Evolutionary conservation across 2,797 vertebrate species (phyloP).

Genomic region (Gambusia yucatana): DNA sequence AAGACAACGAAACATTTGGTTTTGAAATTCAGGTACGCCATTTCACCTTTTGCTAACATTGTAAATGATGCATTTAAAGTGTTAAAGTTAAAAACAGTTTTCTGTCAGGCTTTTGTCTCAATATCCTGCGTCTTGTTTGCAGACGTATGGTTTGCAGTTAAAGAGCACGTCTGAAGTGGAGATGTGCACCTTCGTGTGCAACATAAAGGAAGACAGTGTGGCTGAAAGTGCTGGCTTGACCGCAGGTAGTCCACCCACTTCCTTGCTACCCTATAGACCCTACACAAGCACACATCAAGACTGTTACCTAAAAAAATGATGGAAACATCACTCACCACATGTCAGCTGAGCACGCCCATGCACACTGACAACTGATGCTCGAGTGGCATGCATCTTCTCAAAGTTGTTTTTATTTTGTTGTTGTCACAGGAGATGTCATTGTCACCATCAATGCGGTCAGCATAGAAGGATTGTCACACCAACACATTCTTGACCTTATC

Average conservation of each 20-base stretch:
- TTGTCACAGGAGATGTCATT: conserved; percentile 87
- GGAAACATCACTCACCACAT: conserved; percentile 3
- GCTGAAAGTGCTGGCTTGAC: conserved; percentile 89
- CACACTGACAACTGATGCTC: conserved; percentile 1
- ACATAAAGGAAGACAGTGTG: conserved; percentile 86
- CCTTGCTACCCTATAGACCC: not conserved
- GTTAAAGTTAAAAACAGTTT: not conserved
- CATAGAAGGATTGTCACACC: conserved; percentile 86
- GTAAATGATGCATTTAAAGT: not conserved
- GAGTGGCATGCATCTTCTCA: not conserved
- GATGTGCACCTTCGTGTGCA: conserved; percentile 86
- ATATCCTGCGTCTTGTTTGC: conserved; percentile 30
- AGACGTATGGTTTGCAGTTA: conserved; percentile 86
- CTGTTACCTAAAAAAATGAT: not conserved
- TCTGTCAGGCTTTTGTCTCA: not conserved
- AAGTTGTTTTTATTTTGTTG: conserved; percentile 10
- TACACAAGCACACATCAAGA: not conserved
- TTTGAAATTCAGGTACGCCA: conserved; percentile 95
- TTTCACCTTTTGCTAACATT: not conserved
- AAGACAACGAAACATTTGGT: conserved; percentile 92
- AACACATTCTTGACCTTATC: conserved; percentile 87
- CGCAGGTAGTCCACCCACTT: conserved; percentile 78
- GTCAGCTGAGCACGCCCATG: conserved; percentile 2
- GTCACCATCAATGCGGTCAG: conserved; percentile 86
- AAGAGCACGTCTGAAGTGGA: conserved; percentile 79